Conservation (phyloP, 2,113 vertebrate genomes). For the Python bivittatus region DNA sequence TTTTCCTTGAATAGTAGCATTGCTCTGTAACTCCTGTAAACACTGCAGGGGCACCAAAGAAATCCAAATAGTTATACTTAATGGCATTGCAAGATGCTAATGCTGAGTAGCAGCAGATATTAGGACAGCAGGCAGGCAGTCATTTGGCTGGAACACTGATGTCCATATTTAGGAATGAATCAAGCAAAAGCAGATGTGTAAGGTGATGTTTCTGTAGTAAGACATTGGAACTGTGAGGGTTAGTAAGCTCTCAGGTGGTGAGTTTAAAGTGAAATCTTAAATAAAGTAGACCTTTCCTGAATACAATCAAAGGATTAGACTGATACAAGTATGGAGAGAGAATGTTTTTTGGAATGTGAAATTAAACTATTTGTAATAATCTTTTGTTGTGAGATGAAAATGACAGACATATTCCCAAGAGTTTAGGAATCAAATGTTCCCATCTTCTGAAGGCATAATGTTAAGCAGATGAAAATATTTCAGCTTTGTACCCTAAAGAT, state of each 20-base stretch:
- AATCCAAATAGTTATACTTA: not conserved
- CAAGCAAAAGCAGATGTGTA: not conserved
- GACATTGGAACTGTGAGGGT: not conserved
- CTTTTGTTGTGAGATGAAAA: not conserved
- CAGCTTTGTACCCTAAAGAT: not conserved
- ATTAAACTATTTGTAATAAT: not conserved
- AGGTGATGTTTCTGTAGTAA: not conserved
- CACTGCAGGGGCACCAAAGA: not conserved
- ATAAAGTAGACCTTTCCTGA: not conserved
- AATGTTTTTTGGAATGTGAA: not conserved
- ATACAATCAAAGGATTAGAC: not conserved
- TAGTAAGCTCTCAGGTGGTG: not conserved
- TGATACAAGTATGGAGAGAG: not conserved
- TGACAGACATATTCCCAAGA: not conserved
- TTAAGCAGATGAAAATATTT: not conserved
- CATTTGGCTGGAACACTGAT: not conserved
- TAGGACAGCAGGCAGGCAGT: not conserved
- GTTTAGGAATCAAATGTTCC: not conserved
- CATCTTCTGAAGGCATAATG: not conserved
- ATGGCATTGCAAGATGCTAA: not conserved
- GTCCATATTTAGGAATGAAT: not conserved
- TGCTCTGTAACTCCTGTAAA: not conserved
- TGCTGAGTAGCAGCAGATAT: not conserved
- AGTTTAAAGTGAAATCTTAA: not conserved
- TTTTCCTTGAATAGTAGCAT: not conserved